phyloP scores from a whole-genome alignment of 2,113 vertebrate genomes.

The Genyomyrus donnyi region DNA sequence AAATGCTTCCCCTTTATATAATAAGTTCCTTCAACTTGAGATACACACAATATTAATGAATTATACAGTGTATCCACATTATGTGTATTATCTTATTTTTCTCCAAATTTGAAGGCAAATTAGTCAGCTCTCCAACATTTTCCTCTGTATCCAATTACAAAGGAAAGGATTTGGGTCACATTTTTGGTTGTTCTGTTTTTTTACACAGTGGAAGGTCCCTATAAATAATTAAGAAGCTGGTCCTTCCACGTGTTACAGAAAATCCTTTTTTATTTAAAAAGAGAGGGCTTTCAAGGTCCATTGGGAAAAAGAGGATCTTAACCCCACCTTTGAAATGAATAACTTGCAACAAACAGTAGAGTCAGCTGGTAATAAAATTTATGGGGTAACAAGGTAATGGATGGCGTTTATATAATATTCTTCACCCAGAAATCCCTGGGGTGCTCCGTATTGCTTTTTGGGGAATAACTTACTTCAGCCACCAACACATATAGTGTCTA shows the following conservation, averaged over 20 bases:
- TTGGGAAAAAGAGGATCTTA: background rate
- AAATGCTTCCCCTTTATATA: background rate
- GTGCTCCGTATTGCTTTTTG: background rate
- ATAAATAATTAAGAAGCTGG: background rate
- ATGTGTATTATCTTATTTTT: background rate
- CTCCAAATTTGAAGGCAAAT: background rate
- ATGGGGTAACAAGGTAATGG: conserved; percentile 7
- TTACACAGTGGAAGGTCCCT: background rate
- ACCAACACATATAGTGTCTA: background rate
- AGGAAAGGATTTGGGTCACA: background rate
- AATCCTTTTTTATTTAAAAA: background rate
- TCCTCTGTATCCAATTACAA: background rate
- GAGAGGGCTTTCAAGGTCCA: background rate
- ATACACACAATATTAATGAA: background rate
- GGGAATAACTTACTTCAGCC: background rate
- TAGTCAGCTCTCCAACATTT: background rate
- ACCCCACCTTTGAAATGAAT: conserved; percentile 7
- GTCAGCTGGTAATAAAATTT: conserved; percentile 6
- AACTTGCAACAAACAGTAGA: conserved; percentile 1
- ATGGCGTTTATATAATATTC: conserved; percentile 5
- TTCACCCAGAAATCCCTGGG: background rate
- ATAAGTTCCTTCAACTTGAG: background rate
- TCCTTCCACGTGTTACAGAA: background rate
- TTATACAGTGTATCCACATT: background rate
- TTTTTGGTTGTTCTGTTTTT: background rate